Evolutionary conservation across 2,113 vertebrate genomes (phyloP), one percentile per base, ranked within the genome.

Genomic region (Platichthys stellatus): DNA sequence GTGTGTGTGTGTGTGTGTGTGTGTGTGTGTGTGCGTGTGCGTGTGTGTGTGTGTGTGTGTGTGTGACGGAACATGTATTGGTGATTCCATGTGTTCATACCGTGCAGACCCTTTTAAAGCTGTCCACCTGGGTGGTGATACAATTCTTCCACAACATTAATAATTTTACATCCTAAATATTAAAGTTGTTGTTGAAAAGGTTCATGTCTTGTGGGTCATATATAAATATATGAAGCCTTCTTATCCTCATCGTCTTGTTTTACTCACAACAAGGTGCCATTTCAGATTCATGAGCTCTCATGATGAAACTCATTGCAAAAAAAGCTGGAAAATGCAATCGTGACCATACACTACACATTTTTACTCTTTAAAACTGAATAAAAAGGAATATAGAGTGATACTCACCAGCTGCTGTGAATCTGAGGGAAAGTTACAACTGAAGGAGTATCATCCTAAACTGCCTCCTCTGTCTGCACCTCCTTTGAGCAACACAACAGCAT

Each of bases 331-430:
- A 35, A 67, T 21, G 28, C 20, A 56, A 64, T 69, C 4, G 59
- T 20, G 14, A 66, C 14, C 13, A 23, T 10, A 20, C 0, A 58
- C 57, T 15, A 23, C 14, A 69, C 14, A 24, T 12, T 31, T 60
- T 14, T 17, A 31, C 53, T 45, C 20, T 38, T 4, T 17, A 54
- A 35, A 40, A 6, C 14, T 76, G 24, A 31, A 31, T 6, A 54
- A 21, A 54, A 54, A 23, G 31, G 26, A n/a, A 3, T 45, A 51
- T 20, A 18, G 31, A 60, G 61, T 51, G 51, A 15, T 26, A 80
- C 87, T 87, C 63, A 92, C 90, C 90, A 65, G 10, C 23, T 67
- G 67, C 13, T 78, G 65, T 47, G 35, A 53, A 45, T 51, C 23
- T 73, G 35, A 62, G n/a, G 17, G 17, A 43, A 76, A 76, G 43